Base-by-base conservation (phyloP, 2,113 vertebrate species). In the Hemiprocne comata region DNA sequence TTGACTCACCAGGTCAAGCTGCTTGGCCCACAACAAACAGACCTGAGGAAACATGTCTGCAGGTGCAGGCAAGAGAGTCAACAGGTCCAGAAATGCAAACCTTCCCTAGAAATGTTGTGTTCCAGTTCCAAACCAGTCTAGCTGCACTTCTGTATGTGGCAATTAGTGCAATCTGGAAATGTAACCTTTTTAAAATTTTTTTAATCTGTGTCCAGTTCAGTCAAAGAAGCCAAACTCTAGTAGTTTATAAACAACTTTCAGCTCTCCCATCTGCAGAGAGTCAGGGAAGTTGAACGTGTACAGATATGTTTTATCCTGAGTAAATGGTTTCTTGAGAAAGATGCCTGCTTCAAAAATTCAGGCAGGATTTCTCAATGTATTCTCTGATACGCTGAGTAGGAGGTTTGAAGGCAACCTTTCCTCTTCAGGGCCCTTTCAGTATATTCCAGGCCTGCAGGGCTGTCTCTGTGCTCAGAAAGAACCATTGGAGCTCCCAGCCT, bases 371-470 rank as follows among this genome's bases (percentile, higher is more conserved):
- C 40, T 42, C 40, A 42, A 42, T 50, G 21, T 77, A 12, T 25
- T 7, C 29, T 76, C 15, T 46, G 87, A 17, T 25, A 40, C 9
- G 3, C 54, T 24, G 50, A 61, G 87, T 80, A 87, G 60, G 87
- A 80, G 64, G 33, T 20, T 18, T 13, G 55, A 64, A 80, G 92
- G 50, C 1, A 0, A 10, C 13, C 64, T 62, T 93, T 65, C 60
- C 28, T 50, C 57, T 21, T 24, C 51, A 25, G 82, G 77, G 66
- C 78, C 65, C 77, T 93, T 87, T 77, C 69, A 62, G 76, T 53
- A 19, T 42, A 48, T 80, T 86, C 83, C 89, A 93, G 82, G 50
- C 83, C 91, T 92, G 83, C 64, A 3, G 82, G 79, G 75, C 88
- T 61, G 67, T 67, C 42, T 91, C 60, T 81, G 87, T 3, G 9